A percentile compares a stretch with the other conserved stretches of the same genome.
Evolutionary conservation across 2,113 vertebrate genomes (phyloP).

Genomic region (Caranx melampygus): DNA sequence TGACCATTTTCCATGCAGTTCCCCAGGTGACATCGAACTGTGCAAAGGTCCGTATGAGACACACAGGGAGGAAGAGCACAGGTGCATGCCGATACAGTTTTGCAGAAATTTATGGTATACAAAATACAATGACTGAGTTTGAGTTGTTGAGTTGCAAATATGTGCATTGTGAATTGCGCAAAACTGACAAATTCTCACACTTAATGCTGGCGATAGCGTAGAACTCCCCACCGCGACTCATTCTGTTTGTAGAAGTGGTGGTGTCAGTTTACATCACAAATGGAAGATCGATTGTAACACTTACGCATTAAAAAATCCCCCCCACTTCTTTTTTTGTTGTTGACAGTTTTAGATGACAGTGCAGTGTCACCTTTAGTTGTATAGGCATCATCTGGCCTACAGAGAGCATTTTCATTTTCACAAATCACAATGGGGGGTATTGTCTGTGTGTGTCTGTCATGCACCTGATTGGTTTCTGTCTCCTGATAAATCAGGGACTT

Average conservation of each 20-base stretch:
- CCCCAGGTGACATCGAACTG: conserved; percentile 39
- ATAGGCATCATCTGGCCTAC: neutral
- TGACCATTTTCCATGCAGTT: conserved; percentile 37
- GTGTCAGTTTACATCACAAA: neutral
- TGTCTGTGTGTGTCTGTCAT: neutral
- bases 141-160: neutral
- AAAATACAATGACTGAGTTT: neutral
- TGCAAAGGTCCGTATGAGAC: conserved; percentile 8
- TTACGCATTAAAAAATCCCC: too few relatives aligned
- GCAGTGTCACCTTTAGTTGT: neutral
- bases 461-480: conserved; percentile 36
- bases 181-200: neutral
- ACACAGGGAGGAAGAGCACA: neutral
- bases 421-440: neutral
- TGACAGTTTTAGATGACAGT: neutral
- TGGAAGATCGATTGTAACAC: neutral
- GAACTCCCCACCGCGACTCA: neutral
- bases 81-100: neutral
- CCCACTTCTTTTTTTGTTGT: neutral
- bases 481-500: conserved; percentile 42
- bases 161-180: neutral
- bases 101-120: neutral
- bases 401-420: neutral
- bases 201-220: accelerated
- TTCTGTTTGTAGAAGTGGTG: neutral